Base-by-base conservation (phyloP, 2,888 invertebrate species). In the Phorcus lineatus region DNA sequence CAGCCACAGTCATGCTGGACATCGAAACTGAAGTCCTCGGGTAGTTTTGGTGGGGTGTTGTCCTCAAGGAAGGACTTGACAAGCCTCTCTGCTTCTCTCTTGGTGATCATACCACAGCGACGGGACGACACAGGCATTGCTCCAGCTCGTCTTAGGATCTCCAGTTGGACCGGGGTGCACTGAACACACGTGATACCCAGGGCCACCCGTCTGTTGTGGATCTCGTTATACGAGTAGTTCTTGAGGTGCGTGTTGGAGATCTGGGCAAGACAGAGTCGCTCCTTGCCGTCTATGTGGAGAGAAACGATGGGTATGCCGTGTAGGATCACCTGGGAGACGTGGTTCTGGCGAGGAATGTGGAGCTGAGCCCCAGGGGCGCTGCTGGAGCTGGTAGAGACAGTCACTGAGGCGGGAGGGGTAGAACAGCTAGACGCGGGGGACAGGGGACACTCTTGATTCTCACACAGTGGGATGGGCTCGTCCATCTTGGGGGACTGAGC, bases 191-290 rank as follows among this genome's bases (percentile, higher is more conserved):
- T 96, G 88, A 95, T 98, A 80, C 98, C 99, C 80, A 99, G 94
- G 0, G 99, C 99, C 0, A 99, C 98, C 0, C 92, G 86, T 11
- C 92, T 95, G 94, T 99, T 99, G 94, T 99, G 99, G 82, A 99
- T 99, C 94, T 99, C 99, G 94, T 99, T 99, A 94, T 99, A 99
- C 87, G 98, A 98, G 94, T 97, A 99, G 92, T 97, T 96, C 85
- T 98, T 98, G 19, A 99, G 95, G 2, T 99, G 94, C 0, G 98
- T 99, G 94, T 98, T 98, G 79, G 98, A 98, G 90, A 99, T 99
- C 94, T 99, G 99, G 0, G 99, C 99, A 84, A 99, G 94, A 91
- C 99, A 99, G 7, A 99, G 95, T 0, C 99, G 95, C 93, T 99
- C 98, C 90, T 96, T 96, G 7, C 96, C 96, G 92, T 99, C 98